Conservation (phyloP, 2,888 invertebrate genomes). For the Hemaris fuciformis region DNA sequence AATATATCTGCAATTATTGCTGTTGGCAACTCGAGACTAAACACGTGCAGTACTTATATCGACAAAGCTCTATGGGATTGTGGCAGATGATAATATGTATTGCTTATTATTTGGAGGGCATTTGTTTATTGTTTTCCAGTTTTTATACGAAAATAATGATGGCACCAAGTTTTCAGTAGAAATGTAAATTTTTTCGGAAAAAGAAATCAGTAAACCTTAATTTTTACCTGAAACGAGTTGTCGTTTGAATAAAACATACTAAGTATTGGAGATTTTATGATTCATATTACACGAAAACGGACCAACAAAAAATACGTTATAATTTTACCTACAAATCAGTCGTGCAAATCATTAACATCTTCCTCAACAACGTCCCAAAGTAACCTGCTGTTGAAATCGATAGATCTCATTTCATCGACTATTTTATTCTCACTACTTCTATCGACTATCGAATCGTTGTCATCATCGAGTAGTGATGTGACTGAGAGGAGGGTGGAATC, state of each 20-base stretch:
- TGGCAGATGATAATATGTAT: constrained; percentile 1
- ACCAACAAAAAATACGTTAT: background rate
- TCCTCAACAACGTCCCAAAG: constrained; percentile 65
- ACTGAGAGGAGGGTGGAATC: constrained; percentile 62
- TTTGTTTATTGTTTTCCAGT: background rate
- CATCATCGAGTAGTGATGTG: constrained; percentile 63
- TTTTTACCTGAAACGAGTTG: too few relatives aligned
- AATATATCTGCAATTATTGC: too few relatives aligned
- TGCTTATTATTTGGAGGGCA: background rate
- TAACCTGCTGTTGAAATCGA: constrained; percentile 41
- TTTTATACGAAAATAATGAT: background rate
- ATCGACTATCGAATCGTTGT: constrained; percentile 42
- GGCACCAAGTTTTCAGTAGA: too few relatives aligned
- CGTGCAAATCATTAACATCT: constrained; percentile 32
- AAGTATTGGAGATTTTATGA: background rate
- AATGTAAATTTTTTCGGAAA: too few relatives aligned
- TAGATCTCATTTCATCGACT: constrained; percentile 30
- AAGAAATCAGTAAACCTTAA: too few relatives aligned
- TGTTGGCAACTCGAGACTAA: constrained; percentile 55
- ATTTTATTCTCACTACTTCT: constrained; percentile 27
- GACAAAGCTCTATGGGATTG: constrained; percentile 59
- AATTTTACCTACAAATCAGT: constrained; percentile 3
- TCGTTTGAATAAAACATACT: background rate
- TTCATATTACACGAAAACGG: background rate
- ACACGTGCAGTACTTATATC: constrained; percentile 59